Evolutionary conservation across 2,888 invertebrate genomes (phyloP), one percentile per base, ranked within the genome.

Genomic region (Drosophila anomelani): DNA sequence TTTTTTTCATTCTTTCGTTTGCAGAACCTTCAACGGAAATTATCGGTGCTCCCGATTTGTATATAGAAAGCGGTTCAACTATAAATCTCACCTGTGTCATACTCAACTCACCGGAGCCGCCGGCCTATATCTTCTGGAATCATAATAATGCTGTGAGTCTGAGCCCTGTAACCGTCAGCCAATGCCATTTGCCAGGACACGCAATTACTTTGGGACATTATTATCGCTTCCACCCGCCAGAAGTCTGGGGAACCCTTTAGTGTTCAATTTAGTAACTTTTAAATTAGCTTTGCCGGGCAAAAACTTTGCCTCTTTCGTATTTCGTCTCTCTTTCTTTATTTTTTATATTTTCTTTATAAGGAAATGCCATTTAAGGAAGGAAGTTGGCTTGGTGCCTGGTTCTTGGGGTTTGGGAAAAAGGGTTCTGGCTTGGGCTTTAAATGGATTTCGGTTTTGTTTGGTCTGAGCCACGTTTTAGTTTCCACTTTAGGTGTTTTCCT

Each of bases 21-120:
- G 62, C 95, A 98, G 98, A 97, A 92, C 97, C 98, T 70, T 96
- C 96, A 86, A 97, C 98, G 76, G 97, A 97, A 93, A 98, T 98
- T 88, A 95, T 97, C 81, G 98, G 98, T 67, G 97, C 96, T 67
- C 97, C 98, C 49, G 97, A 98, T 93, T 94, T 98, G 84, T 98
- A 96, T 94, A 97, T 98, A 91, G 97, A 98, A 93, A 95, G 97
- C 80, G 98, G 98, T 66, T 97, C 97, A 92, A 98, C 98, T 86
- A 97, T 98, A 93, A 98, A 98, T 94, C 94, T 98, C 86, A 98
- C 98, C 75, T 98, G 98, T 93, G 96, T 98, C 89, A 97, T 98
- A 83, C 94, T 96, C 74, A 97, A 96, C 92, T 97, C 97, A 88
- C 98, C 98, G 26, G 97, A 98, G 92, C 97, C 97, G 71, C 98